A percentile compares a stretch with the other conserved stretches of the same genome.
These are phyloP conservation scores for Halcyon leucocephala DNA, from an alignment of 2,797 vertebrate species.

Conservation along the genomic window DNA sequence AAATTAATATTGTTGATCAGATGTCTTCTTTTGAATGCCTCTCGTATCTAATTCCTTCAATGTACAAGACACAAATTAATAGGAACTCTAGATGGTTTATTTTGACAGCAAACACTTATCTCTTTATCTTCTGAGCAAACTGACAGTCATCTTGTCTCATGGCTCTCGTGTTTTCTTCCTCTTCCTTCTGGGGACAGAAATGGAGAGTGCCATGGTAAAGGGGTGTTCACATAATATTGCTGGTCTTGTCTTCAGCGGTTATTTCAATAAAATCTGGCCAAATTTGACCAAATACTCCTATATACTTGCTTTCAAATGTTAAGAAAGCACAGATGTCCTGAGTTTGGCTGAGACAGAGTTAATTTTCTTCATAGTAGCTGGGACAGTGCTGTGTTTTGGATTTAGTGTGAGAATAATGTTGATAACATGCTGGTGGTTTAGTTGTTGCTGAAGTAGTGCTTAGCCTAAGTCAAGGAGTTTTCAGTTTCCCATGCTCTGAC, in stretches of 20 bases:
- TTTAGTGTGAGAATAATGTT: not conserved
- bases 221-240: not conserved
- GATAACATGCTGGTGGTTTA: not conserved
- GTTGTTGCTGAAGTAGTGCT: not conserved
- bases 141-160: not conserved
- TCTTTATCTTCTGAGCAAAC: not conserved
- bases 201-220: not conserved
- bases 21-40: constrained; percentile 8
- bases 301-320: not conserved
- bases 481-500: not conserved
- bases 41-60: not conserved
- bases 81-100: not conserved
- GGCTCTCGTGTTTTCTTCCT: not conserved
- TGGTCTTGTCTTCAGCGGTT: not conserved
- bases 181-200: not conserved
- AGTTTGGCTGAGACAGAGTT: not conserved
- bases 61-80: constrained; percentile 28
- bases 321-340: not conserved
- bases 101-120: not conserved
- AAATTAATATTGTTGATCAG: constrained; percentile 26
- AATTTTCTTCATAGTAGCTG: not conserved
- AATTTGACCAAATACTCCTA: not conserved
- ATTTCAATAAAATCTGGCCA: not conserved
- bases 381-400: not conserved
- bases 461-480: not conserved